Conservation (phyloP, 2,888 invertebrate genomes). For the Agapetus fuscipes region DNA sequence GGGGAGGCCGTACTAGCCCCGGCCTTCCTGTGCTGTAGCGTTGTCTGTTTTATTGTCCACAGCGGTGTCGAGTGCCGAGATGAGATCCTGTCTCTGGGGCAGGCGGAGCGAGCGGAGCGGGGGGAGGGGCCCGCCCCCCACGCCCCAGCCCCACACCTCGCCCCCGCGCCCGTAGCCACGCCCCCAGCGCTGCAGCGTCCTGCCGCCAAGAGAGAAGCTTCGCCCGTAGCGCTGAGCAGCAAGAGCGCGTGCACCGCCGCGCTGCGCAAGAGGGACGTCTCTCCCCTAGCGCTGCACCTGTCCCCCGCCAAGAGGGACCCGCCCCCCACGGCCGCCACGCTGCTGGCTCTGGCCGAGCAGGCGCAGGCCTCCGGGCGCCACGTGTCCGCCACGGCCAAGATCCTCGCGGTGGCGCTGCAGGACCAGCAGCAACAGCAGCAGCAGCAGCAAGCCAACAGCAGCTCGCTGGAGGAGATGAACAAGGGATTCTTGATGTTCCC, state of each 20-base stretch:
- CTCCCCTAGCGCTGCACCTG: neutral
- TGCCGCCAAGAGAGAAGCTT: slow-evolving; percentile 63
- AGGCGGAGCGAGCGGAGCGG: slow-evolving; percentile 28
- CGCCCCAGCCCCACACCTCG: slow-evolving; percentile 27
- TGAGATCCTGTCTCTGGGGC: slow-evolving; percentile 64
- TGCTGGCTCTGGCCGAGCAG: too few relatives aligned
- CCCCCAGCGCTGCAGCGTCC: slow-evolving; percentile 30
- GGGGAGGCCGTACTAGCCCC: too few relatives aligned
- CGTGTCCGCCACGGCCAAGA: too few relatives aligned
- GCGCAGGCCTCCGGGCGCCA: too few relatives aligned
- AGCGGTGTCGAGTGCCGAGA: slow-evolving; percentile 72
- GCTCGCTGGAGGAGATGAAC: slow-evolving; percentile 86
- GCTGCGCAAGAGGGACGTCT: too few relatives aligned
- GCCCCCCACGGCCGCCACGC: slow-evolving; percentile 16
- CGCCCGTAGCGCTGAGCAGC: slow-evolving; percentile 42
- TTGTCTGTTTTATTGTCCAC: slow-evolving; percentile 29
- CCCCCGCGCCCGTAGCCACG: slow-evolving; percentile 24
- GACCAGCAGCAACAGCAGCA: slow-evolving; percentile 22
- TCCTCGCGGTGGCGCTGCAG: too few relatives aligned
- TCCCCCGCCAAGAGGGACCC: slow-evolving; percentile 12
- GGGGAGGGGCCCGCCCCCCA: slow-evolving; percentile 29
- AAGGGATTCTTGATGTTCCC: slow-evolving; percentile 83
- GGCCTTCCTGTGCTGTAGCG: too few relatives aligned
- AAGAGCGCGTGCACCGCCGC: too few relatives aligned
- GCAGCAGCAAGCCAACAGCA: slow-evolving; percentile 8